A percentile compares a stretch with the other conserved stretches of the same genome.
Conservation (phyloP, 2,888 invertebrate species). For the Cosmia pyralina region DNA sequence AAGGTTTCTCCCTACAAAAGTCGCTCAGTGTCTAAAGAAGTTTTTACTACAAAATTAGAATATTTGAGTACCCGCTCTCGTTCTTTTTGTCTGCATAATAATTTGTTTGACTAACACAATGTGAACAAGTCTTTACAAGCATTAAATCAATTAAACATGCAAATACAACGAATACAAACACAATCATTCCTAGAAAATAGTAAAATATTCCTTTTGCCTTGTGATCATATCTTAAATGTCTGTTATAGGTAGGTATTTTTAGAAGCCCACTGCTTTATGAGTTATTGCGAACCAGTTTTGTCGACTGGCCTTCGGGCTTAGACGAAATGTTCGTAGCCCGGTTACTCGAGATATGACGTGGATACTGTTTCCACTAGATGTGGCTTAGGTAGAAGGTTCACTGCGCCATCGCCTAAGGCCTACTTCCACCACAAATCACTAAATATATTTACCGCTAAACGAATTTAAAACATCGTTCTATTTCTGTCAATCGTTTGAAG, state of each 20-base stretch:
- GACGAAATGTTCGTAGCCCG: constrained; percentile 55
- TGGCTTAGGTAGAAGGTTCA: constrained; percentile 31
- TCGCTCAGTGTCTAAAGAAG: no score
- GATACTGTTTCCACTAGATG: not conserved
- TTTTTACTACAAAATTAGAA: not conserved
- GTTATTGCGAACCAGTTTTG: constrained; percentile 57
- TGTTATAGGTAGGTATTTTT: constrained; percentile 57
- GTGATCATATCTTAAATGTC: constrained; percentile 38
- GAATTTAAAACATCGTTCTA: not conserved
- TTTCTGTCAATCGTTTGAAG: not conserved
- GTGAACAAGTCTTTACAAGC: constrained; percentile 35
- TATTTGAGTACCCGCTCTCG: not conserved
- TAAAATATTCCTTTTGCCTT: constrained; percentile 35
- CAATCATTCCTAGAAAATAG: constrained; percentile 38
- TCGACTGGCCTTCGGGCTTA: constrained; percentile 51
- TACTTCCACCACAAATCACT: not conserved
- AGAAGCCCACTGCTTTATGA: constrained; percentile 52
- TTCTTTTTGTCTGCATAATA: not conserved
- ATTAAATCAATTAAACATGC: constrained; percentile 44
- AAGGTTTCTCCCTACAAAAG: no score
- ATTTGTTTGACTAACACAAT: constrained; percentile 4
- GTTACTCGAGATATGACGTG: constrained; percentile 51
- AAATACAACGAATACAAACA: constrained; percentile 31
- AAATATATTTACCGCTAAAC: not conserved
- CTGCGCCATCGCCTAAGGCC: not conserved